phyloP scores from a whole-genome alignment of 35 echinoderm and acorn worm genomes.

The Ophioderma brevispina region DNA sequence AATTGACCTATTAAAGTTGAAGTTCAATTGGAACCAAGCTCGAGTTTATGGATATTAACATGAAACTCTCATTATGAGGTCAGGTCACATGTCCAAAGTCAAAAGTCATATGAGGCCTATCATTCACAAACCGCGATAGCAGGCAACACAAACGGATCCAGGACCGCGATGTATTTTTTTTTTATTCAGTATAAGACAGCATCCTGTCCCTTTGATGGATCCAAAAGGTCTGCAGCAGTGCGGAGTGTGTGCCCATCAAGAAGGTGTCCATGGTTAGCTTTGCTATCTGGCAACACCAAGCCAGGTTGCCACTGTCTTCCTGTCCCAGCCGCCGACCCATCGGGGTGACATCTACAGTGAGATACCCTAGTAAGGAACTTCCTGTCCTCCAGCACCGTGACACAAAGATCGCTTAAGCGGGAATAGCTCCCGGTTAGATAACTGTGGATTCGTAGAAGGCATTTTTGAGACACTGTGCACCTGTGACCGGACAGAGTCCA shows the following conservation, averaged over 20 bases:
- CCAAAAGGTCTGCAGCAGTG: neutral
- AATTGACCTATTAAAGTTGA: too few species aligned
- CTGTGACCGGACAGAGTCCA: constrained; percentile 62
- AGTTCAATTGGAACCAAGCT: too few species aligned
- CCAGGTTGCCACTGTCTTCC: constrained; percentile 7
- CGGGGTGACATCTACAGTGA: neutral
- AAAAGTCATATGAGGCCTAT: too few species aligned
- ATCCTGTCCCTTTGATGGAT: too few species aligned
- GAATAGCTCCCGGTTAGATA: neutral
- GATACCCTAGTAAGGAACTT: constrained; percentile 62
- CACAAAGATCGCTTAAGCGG: constrained; percentile 20
- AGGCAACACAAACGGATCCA: too few species aligned
- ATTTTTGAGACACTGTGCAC: constrained; percentile 43
- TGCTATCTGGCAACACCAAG: constrained; percentile 5
- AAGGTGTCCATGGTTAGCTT: neutral
- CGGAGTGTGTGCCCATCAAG: constrained; percentile 48
- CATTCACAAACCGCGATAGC: too few species aligned
- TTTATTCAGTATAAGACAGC: too few species aligned
- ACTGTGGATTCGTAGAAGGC: neutral
- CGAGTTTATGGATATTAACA: too few species aligned
- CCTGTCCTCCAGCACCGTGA: constrained; percentile 57
- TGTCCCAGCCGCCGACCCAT: constrained; percentile 8
- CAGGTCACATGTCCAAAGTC: too few species aligned
- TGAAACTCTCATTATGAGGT: too few species aligned
- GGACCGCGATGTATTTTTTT: too few species aligned